A percentile compares a stretch with the other conserved stretches of the same genome.
phyloP scores from a whole-genome alignment of 2,113 vertebrate species.

The Pterocles gutturalis region DNA sequence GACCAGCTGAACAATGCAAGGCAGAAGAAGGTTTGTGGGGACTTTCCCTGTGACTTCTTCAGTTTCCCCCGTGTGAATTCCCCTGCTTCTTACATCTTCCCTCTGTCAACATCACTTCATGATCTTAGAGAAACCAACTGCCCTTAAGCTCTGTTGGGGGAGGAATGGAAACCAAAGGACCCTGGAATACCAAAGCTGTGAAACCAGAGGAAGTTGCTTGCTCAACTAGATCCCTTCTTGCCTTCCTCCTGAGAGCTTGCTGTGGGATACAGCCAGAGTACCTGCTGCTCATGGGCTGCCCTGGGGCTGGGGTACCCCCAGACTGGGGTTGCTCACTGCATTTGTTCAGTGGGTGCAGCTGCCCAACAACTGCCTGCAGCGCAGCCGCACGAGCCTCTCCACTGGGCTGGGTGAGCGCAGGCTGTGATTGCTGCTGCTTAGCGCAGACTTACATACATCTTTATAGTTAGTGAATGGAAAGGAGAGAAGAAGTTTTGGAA shows the following conservation, averaged over 20 bases:
- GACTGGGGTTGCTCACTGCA: neutral
- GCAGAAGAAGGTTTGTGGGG: neutral
- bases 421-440: neutral
- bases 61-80: neutral
- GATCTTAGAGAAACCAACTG: neutral
- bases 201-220: neutral
- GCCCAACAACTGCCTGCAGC: neutral
- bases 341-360: neutral
- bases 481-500: neutral
- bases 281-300: fast-evolving
- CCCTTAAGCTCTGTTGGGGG: neutral
- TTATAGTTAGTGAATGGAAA: neutral
- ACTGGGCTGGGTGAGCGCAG: fast-evolving
- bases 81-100: neutral
- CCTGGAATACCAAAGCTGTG: neutral
- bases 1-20: neutral
- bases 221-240: neutral
- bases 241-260: neutral
- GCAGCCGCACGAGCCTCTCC: neutral
- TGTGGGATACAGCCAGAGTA: neutral
- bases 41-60: neutral
- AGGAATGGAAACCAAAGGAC: neutral
- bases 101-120: fast-evolving
- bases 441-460: fast-evolving
- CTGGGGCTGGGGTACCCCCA: no score